phyloP scores from a whole-genome alignment of 2,888 invertebrate genomes.

The Cosmorhoe ocellata region DNA sequence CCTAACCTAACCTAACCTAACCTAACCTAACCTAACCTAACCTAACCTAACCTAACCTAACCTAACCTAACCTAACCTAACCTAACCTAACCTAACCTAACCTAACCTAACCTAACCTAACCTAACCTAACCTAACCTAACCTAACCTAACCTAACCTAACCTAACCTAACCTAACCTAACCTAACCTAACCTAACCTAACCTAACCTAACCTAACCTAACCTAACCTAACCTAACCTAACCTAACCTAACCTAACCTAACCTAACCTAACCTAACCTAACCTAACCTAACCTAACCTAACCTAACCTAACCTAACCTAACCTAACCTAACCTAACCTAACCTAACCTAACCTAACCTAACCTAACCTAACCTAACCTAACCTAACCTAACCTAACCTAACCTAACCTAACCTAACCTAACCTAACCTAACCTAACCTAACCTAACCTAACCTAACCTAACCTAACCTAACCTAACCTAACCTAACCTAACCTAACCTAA shows the following conservation, averaged over 20 bases:
- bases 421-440: background rate
- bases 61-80: constrained; percentile 31
- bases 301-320: constrained; percentile 24
- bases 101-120: constrained; percentile 27
- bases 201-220: constrained; percentile 26
- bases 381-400: constrained; percentile 18
- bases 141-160: constrained; percentile 28
- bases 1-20: no score
- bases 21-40: background rate
- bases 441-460: constrained; percentile 25
- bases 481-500: constrained; percentile 33
- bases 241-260: background rate
- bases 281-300: constrained; percentile 24
- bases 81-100: constrained; percentile 33
- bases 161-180: constrained; percentile 28
- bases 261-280: constrained; percentile 22
- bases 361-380: background rate
- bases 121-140: constrained; percentile 24
- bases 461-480: constrained; percentile 33
- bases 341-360: constrained; percentile 13
- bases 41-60: constrained; percentile 28
- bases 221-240: constrained; percentile 13
- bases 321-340: constrained; percentile 25
- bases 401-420: background rate
- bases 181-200: constrained; percentile 27